These are phyloP conservation scores for Scopus umbretta DNA, from an alignment of 2,113 vertebrate genomes.

Conservation along the genomic window DNA sequence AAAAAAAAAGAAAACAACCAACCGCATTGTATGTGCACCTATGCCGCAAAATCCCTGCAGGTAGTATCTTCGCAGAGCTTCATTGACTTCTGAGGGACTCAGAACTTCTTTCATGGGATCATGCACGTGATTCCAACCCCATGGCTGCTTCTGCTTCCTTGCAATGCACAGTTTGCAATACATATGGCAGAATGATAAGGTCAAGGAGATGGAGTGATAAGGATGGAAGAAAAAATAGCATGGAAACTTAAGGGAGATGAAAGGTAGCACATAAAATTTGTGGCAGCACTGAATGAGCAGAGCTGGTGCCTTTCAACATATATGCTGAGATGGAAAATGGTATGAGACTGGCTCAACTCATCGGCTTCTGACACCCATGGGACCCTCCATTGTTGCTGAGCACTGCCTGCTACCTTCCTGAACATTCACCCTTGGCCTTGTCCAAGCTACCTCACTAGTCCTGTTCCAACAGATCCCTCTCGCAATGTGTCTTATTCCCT, in stretches of 20 bases:
- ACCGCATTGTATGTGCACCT: neutral
- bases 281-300: neutral
- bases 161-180: neutral
- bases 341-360: neutral
- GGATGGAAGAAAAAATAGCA: neutral
- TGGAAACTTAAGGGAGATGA: neutral
- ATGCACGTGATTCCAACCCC: neutral
- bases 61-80: neutral
- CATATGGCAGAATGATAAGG: rapidly evolving
- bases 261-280: neutral
- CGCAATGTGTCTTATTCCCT: neutral
- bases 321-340: neutral
- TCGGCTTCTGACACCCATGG: neutral
- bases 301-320: neutral
- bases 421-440: neutral
- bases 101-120: neutral
- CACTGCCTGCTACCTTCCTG: neutral
- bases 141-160: neutral
- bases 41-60: neutral
- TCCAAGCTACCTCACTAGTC: neutral
- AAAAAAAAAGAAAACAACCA: rapidly evolving
- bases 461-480: neutral
- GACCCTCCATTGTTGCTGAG: neutral
- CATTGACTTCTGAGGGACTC: neutral
- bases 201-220: neutral